Conservation (phyloP, 2,888 invertebrate genomes). For the Ditylenchus weischeri region DNA sequence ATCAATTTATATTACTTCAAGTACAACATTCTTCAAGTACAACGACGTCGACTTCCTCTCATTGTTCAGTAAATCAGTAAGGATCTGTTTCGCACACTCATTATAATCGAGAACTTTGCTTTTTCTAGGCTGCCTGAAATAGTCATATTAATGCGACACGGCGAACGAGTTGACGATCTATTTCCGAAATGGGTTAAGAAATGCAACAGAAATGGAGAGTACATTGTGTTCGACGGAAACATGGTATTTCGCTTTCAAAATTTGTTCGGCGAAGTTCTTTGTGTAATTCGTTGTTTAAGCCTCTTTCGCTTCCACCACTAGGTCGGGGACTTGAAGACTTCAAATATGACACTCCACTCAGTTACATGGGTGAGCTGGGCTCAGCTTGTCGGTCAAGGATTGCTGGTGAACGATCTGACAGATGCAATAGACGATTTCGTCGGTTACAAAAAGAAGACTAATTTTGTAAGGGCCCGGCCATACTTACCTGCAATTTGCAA, state of each 20-base stretch:
- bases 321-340: constrained; percentile 36
- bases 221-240: neutral
- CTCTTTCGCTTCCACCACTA: constrained; percentile 14
- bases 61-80: too few relatives aligned
- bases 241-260: too few relatives aligned
- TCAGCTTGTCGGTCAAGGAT: constrained; percentile 40
- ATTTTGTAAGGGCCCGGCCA: too few relatives aligned
- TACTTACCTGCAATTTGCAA: too few relatives aligned
- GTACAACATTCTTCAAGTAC: too few relatives aligned
- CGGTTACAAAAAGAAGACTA: too few relatives aligned
- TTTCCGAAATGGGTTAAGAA: constrained; percentile 7
- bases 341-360: constrained; percentile 41
- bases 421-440: too few relatives aligned
- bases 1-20: too few relatives aligned
- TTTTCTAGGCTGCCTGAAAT: neutral
- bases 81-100: too few relatives aligned
- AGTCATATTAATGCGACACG: constrained; percentile 12
- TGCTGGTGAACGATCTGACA: constrained; percentile 28
- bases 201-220: neutral
- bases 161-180: constrained; percentile 13
- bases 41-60: too few relatives aligned
- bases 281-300: constrained; percentile 15
- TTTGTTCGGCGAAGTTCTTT: too few relatives aligned
- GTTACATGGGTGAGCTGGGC: constrained; percentile 39
- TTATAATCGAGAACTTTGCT: too few relatives aligned